Evolutionary conservation across 2,888 invertebrate species (phyloP).

Genomic region (Callosobruchus maculatus): DNA sequence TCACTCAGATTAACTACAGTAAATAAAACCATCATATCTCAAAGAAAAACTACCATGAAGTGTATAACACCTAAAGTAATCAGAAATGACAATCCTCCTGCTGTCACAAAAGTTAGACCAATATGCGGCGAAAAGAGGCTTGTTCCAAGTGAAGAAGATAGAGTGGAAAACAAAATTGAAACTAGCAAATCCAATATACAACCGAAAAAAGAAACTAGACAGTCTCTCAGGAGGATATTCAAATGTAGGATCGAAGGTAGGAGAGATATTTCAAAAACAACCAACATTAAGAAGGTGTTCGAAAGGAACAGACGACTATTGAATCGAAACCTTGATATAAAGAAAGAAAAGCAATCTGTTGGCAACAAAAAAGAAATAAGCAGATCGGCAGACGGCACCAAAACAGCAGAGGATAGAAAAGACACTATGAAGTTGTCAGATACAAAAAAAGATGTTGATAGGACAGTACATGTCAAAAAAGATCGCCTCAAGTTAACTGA

Average conservation of each 20-base stretch:
- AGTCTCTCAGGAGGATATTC: conserved; percentile 2
- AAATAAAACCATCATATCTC: conserved; percentile 31
- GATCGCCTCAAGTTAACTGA: conserved; percentile 4
- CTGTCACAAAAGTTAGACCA: neutral
- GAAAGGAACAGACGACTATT: neutral
- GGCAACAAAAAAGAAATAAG: conserved; percentile 5
- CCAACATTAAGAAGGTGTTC: neutral
- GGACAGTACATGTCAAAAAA: conserved; percentile 18
- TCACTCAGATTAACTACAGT: conserved; percentile 32
- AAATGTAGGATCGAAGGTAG: neutral
- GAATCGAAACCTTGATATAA: neutral
- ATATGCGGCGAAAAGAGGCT: neutral
- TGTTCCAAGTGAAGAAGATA: neutral
- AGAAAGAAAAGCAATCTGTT: conserved; percentile 13
- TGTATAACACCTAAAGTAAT: neutral
- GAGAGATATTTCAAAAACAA: neutral
- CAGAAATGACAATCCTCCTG: neutral
- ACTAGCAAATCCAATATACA: conserved; percentile 17
- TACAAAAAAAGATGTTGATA: conserved; percentile 15
- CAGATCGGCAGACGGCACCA: conserved; percentile 1
- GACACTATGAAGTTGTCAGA: conserved; percentile 7
- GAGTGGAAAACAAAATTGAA: conserved; percentile 10
- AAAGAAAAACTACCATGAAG: conserved; percentile 11
- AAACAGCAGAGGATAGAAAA: conserved; percentile 11
- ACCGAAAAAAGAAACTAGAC: conserved; percentile 17